Base-by-base conservation (phyloP, 2,797 vertebrate genomes). In the Hephaestus fuliginosus region DNA sequence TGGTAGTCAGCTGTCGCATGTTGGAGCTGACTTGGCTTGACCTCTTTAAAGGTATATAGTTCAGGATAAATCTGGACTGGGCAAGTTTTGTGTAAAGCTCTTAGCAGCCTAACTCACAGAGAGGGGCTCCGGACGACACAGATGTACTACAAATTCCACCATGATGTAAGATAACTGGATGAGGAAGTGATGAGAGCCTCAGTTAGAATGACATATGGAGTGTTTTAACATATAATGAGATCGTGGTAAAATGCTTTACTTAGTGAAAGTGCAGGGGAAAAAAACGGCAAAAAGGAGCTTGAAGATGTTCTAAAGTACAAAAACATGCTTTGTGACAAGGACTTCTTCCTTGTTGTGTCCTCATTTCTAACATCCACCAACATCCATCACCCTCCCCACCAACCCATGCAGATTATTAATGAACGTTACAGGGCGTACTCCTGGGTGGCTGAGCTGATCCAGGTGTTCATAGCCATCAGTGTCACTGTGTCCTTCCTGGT, bases 401-500 rank as follows among this genome's bases (percentile, higher is more conserved):
- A 25, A 64, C 66, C 76, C 74, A 57, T 78, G 63, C 78, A 95
- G 94, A 94, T 95, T 60, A 94, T 95, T 69, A 89, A 78, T 80
- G 90, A 94, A 78, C 91, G 78, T 65, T 92, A 95, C 91, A 84
- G 67, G 5, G 68, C 75, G 7, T 94, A 92, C 83, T 90, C 90
- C 52, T 95, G 94, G 93, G 92, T 95, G 87, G 93, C 93, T 5
- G 64, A 91, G 83, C 87, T 95, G 62, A 95, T 95, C 82, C 93
- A 95, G 89, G 91, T 94, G 68, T 95, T 95, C 51, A 94, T 94
- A 44, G 91, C 93, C 89, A 86, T 94, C 90, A 95, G 94, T 53
- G 81, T 95, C 86, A 94, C 93, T 0, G 93, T 95, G 80, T 95
- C 94, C 66, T 95, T 95, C 87, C 90, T 95, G n/a, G 93, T 95